These are phyloP conservation scores for Phyllotis vaccarum DNA, from an alignment of 2,797 vertebrate species.

Conservation along the genomic window DNA sequence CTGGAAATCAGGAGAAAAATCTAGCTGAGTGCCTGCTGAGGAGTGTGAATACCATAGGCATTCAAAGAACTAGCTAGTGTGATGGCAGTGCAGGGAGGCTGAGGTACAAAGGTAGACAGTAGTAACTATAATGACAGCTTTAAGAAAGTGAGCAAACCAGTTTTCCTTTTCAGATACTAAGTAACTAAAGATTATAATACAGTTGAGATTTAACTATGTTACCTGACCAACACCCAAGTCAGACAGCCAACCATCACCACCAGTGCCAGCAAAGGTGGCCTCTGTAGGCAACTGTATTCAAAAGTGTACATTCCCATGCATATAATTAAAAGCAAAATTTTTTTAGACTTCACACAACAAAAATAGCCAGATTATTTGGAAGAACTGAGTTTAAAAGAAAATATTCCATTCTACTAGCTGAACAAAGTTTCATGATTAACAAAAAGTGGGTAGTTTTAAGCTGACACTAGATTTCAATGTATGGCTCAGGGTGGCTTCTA, in stretches of 20 bases:
- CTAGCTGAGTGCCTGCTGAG: neutral
- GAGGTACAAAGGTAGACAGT: neutral
- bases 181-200: neutral
- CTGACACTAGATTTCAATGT: neutral
- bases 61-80: neutral
- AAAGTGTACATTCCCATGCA: neutral
- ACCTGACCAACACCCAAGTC: neutral
- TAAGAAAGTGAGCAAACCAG: neutral
- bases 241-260: neutral
- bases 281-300: neutral
- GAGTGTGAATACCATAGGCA: neutral
- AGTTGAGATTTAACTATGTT: conserved; percentile 33
- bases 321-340: neutral
- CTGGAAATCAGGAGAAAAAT: neutral
- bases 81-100: neutral
- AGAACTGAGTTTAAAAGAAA: neutral
- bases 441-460: neutral
- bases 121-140: neutral
- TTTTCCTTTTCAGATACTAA: neutral
- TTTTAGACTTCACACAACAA: neutral
- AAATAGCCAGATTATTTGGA: neutral
- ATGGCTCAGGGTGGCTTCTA: neutral
- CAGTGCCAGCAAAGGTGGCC: neutral
- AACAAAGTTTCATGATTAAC: neutral
- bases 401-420: neutral